Evolutionary conservation across 2,797 vertebrate genomes (phyloP).

Genomic region (Tinamus major): DNA sequence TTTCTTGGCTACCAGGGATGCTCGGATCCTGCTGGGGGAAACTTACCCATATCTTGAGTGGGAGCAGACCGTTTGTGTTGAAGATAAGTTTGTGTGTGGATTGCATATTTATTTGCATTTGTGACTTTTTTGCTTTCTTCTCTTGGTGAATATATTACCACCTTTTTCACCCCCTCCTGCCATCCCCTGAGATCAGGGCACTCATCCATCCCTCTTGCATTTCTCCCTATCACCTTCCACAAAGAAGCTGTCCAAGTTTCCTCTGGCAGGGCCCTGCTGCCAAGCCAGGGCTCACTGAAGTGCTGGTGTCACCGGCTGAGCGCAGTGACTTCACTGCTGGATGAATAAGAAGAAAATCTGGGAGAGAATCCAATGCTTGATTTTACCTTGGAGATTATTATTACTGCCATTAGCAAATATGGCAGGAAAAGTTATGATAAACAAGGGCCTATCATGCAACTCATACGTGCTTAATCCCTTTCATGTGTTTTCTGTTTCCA

Average conservation of each 20-base stretch:
- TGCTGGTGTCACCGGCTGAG: neutral
- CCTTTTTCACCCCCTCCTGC: neutral
- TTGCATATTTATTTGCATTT: neutral
- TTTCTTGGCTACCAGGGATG: neutral
- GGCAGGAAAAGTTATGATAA: conserved; percentile 30
- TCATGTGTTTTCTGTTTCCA: neutral
- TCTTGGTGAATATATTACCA: neutral
- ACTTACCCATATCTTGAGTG: neutral
- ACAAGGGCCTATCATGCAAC: neutral
- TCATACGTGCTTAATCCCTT: neutral
- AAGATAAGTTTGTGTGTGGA: neutral
- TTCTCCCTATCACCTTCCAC: neutral
- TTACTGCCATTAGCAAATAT: conserved; percentile 28
- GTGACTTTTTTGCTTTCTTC: neutral
- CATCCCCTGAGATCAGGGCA: neutral
- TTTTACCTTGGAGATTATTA: neutral
- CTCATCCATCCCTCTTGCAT: neutral
- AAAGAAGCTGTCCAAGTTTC: neutral
- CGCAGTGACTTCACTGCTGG: neutral
- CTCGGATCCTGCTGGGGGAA: neutral
- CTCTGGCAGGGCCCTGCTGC: neutral
- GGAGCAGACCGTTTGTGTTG: neutral
- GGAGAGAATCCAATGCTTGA: conserved; percentile 17
- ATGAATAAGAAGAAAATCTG: conserved; percentile 2
- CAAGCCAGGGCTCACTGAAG: neutral